Percentiles rank a stretch among this genome's conserved stretches.
Conservation (phyloP, 2,113 vertebrate genomes). For the Mixornis gularis region DNA sequence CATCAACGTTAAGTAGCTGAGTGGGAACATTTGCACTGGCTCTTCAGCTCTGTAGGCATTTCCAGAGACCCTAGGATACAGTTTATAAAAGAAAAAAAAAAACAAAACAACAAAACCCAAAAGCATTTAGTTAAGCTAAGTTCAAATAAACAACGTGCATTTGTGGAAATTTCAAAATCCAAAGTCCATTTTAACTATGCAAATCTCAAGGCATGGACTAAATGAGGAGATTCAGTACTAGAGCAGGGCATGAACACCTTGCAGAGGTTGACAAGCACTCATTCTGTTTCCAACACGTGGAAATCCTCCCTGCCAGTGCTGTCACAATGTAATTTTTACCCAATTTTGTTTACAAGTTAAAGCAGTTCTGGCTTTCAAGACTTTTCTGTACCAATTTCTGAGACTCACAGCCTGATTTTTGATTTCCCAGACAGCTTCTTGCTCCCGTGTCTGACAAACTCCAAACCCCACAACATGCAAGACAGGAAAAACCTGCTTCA, state of each 20-base stretch:
- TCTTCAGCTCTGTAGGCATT: background rate
- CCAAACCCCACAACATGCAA: background rate
- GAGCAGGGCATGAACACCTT: rapidly evolving
- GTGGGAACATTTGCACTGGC: background rate
- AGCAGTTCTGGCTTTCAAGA: background rate
- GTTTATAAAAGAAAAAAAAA: background rate
- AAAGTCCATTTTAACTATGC: background rate
- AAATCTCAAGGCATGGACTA: background rate
- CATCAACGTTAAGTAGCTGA: background rate
- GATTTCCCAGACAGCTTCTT: background rate
- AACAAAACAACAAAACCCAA: background rate
- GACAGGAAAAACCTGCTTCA: constrained; percentile 31
- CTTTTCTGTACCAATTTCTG: background rate
- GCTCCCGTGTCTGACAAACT: background rate
- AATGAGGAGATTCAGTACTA: background rate
- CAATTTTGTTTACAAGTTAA: background rate
- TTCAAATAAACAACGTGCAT: background rate
- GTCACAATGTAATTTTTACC: background rate
- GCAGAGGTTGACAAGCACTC: background rate
- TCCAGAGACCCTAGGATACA: background rate
- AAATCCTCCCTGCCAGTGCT: background rate
- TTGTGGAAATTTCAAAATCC: background rate
- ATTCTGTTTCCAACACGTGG: rapidly evolving
- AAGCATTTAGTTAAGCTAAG: background rate
- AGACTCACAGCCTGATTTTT: background rate